Evolutionary conservation across 2,888 invertebrate genomes (phyloP).

Genomic region (Eulithis prunata): DNA sequence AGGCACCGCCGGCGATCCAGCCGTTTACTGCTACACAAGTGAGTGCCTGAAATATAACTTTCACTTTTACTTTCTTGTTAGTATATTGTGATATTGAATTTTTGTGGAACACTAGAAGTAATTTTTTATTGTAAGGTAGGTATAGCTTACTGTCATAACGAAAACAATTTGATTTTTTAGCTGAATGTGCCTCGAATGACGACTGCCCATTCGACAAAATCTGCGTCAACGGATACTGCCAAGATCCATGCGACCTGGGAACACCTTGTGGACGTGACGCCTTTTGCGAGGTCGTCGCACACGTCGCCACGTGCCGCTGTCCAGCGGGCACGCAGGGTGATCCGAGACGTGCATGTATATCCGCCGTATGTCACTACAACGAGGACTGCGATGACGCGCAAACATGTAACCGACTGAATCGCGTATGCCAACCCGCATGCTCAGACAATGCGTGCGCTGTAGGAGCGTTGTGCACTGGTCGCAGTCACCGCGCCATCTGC

Average conservation of each 20-base stretch:
- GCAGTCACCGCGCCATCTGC: slow-evolving; percentile 91
- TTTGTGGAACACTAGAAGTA: too few relatives aligned
- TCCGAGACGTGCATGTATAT: slow-evolving; percentile 91
- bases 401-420: slow-evolving; percentile 92
- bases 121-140: too few relatives aligned
- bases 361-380: slow-evolving; percentile 93
- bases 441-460: slow-evolving; percentile 92
- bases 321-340: slow-evolving; percentile 94
- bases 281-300: slow-evolving; percentile 89
- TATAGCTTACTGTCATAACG: background rate
- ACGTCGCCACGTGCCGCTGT: slow-evolving; percentile 92
- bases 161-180: slow-evolving; percentile 71
- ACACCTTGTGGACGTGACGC: slow-evolving; percentile 92
- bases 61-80: too few relatives aligned
- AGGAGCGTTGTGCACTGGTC: slow-evolving; percentile 90
- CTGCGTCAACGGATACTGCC: slow-evolving; percentile 91
- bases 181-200: slow-evolving; percentile 90
- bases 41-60: slow-evolving; percentile 63
- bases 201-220: slow-evolving; percentile 94
- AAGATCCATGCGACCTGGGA: slow-evolving; percentile 89
- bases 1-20: slow-evolving; percentile 95
- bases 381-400: slow-evolving; percentile 94
- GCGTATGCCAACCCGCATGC: slow-evolving; percentile 92
- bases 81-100: too few relatives aligned
- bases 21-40: slow-evolving; percentile 94